phyloP scores from a whole-genome alignment of 2,797 vertebrate genomes.

The Tarsius wallacei region DNA sequence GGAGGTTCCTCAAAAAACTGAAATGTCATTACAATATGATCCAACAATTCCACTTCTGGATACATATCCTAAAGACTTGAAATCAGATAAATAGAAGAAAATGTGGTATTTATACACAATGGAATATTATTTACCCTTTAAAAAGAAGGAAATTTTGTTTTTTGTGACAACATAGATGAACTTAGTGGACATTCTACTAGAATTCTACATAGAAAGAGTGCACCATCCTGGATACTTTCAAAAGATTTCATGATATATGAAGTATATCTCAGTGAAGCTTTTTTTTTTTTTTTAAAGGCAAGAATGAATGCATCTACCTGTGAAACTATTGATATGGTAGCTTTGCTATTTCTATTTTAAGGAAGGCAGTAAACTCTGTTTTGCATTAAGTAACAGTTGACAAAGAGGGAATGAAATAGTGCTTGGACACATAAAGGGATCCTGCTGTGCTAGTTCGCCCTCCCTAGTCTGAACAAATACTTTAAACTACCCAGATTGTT shows the following conservation, averaged over 20 bases:
- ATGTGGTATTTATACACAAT: neutral
- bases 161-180: neutral
- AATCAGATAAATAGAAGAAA: neutral
- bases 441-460: neutral
- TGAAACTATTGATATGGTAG: neutral
- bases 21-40: neutral
- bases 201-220: neutral
- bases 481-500: neutral
- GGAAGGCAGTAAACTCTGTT: conserved; percentile 27
- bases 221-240: too few relatives aligned
- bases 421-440: too few relatives aligned
- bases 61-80: neutral
- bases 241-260: conserved; percentile 7
- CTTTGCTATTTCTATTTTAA: conserved; percentile 24
- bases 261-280: neutral
- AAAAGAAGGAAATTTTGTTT: conserved; percentile 12
- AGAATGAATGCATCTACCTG: neutral
- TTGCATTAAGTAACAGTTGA: conserved; percentile 29
- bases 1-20: neutral
- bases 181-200: neutral
- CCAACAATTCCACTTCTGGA: rapidly evolving
- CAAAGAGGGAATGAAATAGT: neutral
- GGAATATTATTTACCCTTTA: neutral
- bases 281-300: neutral
- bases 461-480: neutral